A percentile compares a stretch with the other conserved stretches of the same genome.
Evolutionary conservation across 2,797 vertebrate genomes (phyloP).

Genomic region (Amniataba percoides): DNA sequence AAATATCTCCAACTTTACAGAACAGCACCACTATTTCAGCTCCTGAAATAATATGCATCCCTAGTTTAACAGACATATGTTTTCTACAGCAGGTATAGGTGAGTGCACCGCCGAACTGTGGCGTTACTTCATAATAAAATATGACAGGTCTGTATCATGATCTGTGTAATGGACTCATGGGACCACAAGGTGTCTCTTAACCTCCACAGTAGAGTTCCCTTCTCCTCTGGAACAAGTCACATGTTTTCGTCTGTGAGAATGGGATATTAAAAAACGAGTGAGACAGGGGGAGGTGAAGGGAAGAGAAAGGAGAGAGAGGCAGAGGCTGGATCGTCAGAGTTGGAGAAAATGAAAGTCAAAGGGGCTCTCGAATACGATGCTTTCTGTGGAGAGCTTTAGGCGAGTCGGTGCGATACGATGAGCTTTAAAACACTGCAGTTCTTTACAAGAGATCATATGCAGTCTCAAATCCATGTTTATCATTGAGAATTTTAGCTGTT

Average conservation of each 20-base stretch:
- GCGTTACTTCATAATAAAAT: neutral
- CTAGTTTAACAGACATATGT: neutral
- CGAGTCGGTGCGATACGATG: neutral
- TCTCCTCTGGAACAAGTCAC: constrained; percentile 9
- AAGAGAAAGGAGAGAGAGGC: constrained; percentile 16
- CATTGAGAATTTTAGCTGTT: too few species aligned
- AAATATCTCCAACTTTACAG: neutral
- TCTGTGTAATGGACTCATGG: constrained; percentile 57
- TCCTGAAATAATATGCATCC: neutral
- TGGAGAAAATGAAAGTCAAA: constrained; percentile 65
- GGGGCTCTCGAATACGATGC: constrained; percentile 10
- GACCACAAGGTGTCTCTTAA: constrained; percentile 86
- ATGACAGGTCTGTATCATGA: neutral
- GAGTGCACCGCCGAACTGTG: neutral
- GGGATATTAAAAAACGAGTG: constrained; percentile 33
- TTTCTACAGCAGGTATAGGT: neutral
- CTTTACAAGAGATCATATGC: neutral
- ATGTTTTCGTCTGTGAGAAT: constrained; percentile 28
- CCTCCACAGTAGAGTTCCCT: constrained; percentile 67
- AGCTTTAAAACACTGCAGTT: neutral
- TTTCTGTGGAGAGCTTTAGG: constrained; percentile 16
- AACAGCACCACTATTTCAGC: neutral
- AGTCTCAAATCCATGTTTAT: neutral
- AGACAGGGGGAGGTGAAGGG: constrained; percentile 23
- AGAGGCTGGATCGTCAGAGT: constrained; percentile 39